phyloP scores from a whole-genome alignment of 2,113 vertebrate species.

The Lagopus leucura region DNA sequence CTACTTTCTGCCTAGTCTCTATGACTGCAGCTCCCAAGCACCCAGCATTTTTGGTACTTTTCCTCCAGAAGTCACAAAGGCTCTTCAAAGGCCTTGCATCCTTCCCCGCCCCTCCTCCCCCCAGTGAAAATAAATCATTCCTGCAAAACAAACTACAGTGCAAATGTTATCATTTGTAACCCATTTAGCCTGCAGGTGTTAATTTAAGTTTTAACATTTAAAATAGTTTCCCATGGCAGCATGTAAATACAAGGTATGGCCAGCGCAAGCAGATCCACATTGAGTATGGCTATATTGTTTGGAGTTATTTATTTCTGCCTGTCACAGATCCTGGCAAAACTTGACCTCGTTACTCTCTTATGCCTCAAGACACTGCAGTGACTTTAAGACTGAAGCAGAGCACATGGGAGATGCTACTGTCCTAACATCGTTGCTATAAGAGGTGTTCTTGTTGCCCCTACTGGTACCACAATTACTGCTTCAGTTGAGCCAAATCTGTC shows the following conservation, averaged over 20 bases:
- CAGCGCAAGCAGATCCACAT: background rate
- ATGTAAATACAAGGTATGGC: background rate
- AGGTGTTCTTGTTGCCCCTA: background rate
- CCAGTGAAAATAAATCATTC: conserved; percentile 44
- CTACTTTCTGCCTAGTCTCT: background rate
- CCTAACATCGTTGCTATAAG: background rate
- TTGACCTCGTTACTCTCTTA: background rate
- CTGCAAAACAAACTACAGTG: conserved; percentile 12
- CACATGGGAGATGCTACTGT: background rate
- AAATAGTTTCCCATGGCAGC: background rate
- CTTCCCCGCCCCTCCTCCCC: background rate
- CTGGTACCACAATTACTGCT: background rate
- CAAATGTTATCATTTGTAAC: conserved; percentile 45
- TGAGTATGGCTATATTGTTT: background rate
- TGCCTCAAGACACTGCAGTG: background rate
- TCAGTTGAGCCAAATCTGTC: background rate
- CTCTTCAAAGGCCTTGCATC: background rate
- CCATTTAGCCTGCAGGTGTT: conserved; percentile 39
- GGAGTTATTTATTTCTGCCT: conserved; percentile 28
- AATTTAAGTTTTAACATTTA: conserved; percentile 39
- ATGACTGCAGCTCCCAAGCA: background rate
- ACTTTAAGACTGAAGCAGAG: background rate
- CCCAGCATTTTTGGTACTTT: background rate
- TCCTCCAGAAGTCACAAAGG: conserved; percentile 2
- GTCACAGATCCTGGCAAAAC: background rate